A percentile compares a stretch with the other conserved stretches of the same genome.
These are phyloP conservation scores for Taenioides sp. DNA, from an alignment of 2,797 vertebrate genomes.

Conservation along the genomic window DNA sequence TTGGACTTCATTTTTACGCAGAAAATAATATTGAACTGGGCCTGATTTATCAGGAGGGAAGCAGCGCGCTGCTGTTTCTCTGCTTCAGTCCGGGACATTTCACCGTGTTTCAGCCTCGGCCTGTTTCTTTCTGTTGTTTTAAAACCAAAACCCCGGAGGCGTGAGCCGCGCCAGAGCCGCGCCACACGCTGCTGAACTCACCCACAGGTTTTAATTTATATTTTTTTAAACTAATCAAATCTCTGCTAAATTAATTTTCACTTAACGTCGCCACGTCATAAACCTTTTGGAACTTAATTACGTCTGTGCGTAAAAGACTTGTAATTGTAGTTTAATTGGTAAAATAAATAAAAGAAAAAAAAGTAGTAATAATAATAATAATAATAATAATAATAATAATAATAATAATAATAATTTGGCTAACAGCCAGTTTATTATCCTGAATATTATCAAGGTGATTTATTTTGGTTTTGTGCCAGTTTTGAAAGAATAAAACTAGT, in stretches of 20 bases:
- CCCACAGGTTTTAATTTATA: too few species aligned
- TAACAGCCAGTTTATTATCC: not conserved
- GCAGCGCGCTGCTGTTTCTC: too few species aligned
- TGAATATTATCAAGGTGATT: not conserved
- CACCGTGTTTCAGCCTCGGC: not conserved
- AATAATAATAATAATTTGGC: not conserved
- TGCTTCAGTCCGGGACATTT: too few species aligned
- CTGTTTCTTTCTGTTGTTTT: not conserved
- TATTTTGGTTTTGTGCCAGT: not conserved
- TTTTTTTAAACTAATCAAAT: not conserved
- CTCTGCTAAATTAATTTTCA: not conserved
- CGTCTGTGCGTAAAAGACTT: too few species aligned
- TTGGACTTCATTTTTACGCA: too few species aligned
- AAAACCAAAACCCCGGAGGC: not conserved
- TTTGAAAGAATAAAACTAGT: not conserved
- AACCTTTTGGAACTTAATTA: not conserved
- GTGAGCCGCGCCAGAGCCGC: too few species aligned
- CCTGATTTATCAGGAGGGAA: too few species aligned
- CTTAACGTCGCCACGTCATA: not conserved
- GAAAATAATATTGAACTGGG: too few species aligned
- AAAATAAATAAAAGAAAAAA: not conserved
- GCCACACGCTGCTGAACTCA: not conserved
- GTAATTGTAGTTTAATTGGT: not conserved
- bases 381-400: not conserved
- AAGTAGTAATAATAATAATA: not conserved